Conservation (phyloP, 2,113 vertebrate genomes). For the Amblyornis subalaris region DNA sequence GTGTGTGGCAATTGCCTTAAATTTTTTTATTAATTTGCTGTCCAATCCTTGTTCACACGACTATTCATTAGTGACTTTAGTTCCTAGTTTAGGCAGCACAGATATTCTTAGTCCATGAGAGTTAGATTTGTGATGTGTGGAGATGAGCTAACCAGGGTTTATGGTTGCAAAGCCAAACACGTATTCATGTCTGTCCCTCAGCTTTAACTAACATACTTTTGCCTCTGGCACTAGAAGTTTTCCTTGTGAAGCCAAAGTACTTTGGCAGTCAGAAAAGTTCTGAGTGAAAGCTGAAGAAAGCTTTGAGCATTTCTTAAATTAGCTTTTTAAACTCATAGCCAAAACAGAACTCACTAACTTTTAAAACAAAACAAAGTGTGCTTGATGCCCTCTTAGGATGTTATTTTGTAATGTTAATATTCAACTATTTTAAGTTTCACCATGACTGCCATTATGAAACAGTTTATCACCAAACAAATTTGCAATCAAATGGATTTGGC, state of each 20-base stretch:
- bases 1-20: not conserved
- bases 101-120: not conserved
- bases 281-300: not conserved
- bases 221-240: not conserved
- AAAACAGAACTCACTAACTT: not conserved
- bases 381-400: not conserved
- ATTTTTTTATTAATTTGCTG: not conserved
- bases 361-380: not conserved
- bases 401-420: not conserved
- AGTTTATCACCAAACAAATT: not conserved
- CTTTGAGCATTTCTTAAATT: conserved; percentile 3
- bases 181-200: not conserved
- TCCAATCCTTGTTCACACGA: not conserved
- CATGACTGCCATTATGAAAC: not conserved
- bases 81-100: not conserved
- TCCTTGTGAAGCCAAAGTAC: not conserved
- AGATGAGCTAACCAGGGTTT: not conserved
- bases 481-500: not conserved
- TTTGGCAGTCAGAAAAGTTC: conserved; percentile 18
- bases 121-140: not conserved
- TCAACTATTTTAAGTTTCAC: not conserved
- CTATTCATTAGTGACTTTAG: not conserved
- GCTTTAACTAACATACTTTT: not conserved
- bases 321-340: not conserved
- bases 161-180: not conserved